These are phyloP conservation scores for Achatina immaculata DNA, from an alignment of 1,140 invertebrate species.

Conservation along the genomic window DNA sequence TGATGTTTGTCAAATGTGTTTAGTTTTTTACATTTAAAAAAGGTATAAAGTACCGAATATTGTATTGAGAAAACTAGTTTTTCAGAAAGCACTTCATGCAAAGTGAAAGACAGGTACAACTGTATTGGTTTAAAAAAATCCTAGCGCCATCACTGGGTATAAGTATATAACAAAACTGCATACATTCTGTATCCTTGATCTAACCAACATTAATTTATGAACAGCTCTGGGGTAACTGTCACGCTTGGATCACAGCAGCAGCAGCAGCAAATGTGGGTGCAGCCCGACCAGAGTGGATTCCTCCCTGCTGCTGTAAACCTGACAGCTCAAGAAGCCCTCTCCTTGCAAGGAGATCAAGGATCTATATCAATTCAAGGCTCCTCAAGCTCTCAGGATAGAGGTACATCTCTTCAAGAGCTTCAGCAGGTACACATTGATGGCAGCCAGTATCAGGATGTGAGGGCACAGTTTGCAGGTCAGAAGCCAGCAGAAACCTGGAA, in stretches of 20 bases:
- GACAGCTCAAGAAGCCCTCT: constrained; percentile 1
- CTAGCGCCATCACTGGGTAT: too few species aligned
- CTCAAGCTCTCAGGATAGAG: constrained; percentile 22
- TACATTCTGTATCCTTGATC: too few species aligned
- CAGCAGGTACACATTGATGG: constrained; percentile 31
- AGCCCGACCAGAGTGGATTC: constrained; percentile 32
- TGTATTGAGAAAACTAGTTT: too few species aligned
- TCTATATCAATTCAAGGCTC: constrained; percentile 15
- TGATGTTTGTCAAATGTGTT: too few species aligned
- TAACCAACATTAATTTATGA: neutral
- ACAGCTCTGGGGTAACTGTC: neutral
- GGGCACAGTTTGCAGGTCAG: constrained; percentile 37
- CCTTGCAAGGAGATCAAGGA: constrained; percentile 11
- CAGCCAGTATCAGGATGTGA: constrained; percentile 35
- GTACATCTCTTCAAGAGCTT: neutral
- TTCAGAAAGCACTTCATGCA: too few species aligned
- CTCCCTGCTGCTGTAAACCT: constrained; percentile 30
- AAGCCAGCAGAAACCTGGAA: too few species aligned
- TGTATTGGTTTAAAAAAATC: too few species aligned
- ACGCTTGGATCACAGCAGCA: constrained; percentile 20
- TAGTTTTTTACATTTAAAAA: too few species aligned
- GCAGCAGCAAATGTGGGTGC: constrained; percentile 27
- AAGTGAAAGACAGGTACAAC: too few species aligned
- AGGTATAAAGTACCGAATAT: too few species aligned
- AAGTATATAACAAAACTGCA: too few species aligned